Evolutionary conservation across 2,888 invertebrate genomes (phyloP), one percentile per base, ranked within the genome.

Genomic region (Elegia similella): DNA sequence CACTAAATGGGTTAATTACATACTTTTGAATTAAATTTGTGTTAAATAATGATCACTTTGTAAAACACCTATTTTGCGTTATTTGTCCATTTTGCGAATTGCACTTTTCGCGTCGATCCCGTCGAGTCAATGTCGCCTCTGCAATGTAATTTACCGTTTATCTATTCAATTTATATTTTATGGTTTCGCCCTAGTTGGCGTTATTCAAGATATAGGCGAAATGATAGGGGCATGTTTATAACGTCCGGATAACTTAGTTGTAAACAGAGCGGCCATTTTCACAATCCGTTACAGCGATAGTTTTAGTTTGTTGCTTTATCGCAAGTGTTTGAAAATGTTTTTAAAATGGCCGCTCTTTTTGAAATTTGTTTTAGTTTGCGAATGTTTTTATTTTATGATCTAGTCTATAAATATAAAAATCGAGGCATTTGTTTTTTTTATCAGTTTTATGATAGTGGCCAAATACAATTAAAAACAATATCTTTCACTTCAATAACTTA

Each of bases 161-260:
- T 86, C 84, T 84, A 85, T 87, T 87, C 82, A 84, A 86, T 87
- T 84, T 84, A 82, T 84, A 76, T 78, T 88, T 87, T 86, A 87
- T 82, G 72, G 76, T 68, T 77, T 78, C 70, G 82, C 72, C 80
- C 85, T 69, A 85, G 77, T 82, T 85, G 68, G 71, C 63, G 68
- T 72, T 73, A 70, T 74, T 74, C 67, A 58, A 78, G 82, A 79
- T 81, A 76, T 69, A 75, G 72, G 73, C 69, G 68, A 73, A 79
- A 77, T 75, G 72, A 81, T 80, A 75, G 70, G 68, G 69, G 67
- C 67, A 64, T 67, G 63, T 78, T 76, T 73, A 69, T 69, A 67
- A 63, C 67, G 59, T 69, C 60, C 61, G 62, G 52, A 59, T 59
- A 54, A 58, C 58, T 63, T 58, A 63, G 59, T 62, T 63, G 57